Evolutionary conservation across 2,113 vertebrate genomes (phyloP), one percentile per base, ranked within the genome.

Genomic region (Riparia riparia): DNA sequence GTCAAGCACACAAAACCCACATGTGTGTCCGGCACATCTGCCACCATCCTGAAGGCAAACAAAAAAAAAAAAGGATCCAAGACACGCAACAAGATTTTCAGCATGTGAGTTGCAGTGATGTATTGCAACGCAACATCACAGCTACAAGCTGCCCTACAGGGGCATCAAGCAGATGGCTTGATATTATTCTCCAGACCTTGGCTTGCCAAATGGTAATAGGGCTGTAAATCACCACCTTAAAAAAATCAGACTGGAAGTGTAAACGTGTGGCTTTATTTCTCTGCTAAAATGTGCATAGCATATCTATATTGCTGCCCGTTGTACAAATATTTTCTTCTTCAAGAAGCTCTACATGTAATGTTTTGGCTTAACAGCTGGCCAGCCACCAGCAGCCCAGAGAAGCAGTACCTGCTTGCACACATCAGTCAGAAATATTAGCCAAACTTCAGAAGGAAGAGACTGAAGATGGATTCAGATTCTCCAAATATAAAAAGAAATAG

Each of bases 151-250:
- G 57, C 71, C 85, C 92, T 83, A 85, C 34, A 87, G 93, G 87
- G 84, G 74, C 90, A 93, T 37, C 85, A 91, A 86, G 78, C 95
- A 96, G 96, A 96, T 95, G 93, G 94, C 50, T 90, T 50, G 72
- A 64, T 88, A 95, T 90, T 91, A 91, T 78, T 95, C 90, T 76
- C 77, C 66, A 90, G 83, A 93, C 85, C 58, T 47, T 39, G 86
- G 85, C 82, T 9, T 82, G 74, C 93, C 82, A 93, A 95, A 69
- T 58, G 77, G 93, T 96, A 97, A 97, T 66, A 94, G 85, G 82
- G 53, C 49, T 92, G 83, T 95, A 97, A 95, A 97, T 97, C 93
- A 96, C 28, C 45, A 68, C 64, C 10, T 11, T 65, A 89, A 86
- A 92, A 76, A 87, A 86, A 71, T 34, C 49, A 89, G 77, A 64